Percentiles rank a stretch among this genome's conserved stretches.
These are phyloP conservation scores for Tetragnatha montana DNA, from an alignment of 2,888 invertebrate species.

Conservation along the genomic window DNA sequence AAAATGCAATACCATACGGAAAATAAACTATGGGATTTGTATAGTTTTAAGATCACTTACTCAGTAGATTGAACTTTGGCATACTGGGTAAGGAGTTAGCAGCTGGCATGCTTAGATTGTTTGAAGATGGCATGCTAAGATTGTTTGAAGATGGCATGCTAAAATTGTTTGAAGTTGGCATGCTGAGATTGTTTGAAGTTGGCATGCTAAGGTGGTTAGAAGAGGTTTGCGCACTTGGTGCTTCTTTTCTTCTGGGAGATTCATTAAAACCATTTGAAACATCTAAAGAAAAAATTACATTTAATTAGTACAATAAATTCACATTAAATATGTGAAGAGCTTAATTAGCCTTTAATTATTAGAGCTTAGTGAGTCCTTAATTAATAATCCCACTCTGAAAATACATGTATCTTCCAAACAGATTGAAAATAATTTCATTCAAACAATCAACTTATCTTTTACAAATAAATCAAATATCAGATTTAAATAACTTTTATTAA, in stretches of 20 bases:
- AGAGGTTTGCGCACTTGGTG: background rate
- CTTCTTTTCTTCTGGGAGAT: constrained; percentile 45
- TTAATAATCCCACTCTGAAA: no score
- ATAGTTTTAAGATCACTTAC: constrained; percentile 63
- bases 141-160: constrained; percentile 73
- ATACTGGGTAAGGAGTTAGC: constrained; percentile 56
- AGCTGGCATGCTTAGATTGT: constrained; percentile 47
- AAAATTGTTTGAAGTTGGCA: constrained; percentile 13
- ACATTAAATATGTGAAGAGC: no score
- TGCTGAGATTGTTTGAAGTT: background rate
- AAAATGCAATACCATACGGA: background rate
- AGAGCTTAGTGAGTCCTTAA: no score
- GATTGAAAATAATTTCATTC: no score
- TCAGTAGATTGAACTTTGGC: constrained; percentile 73
- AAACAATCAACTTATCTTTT: no score
- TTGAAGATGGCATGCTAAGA: constrained; percentile 63
- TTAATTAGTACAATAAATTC: no score
- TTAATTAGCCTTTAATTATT: no score
- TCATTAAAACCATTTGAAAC: constrained; percentile 34
- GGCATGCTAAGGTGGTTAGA: background rate
- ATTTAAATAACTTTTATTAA: no score
- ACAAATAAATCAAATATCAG: no score
- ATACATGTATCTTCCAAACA: no score
- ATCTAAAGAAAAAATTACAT: background rate
- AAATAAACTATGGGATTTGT: background rate